phyloP scores from a whole-genome alignment of 2,113 vertebrate species.

The Fregata magnificens region DNA sequence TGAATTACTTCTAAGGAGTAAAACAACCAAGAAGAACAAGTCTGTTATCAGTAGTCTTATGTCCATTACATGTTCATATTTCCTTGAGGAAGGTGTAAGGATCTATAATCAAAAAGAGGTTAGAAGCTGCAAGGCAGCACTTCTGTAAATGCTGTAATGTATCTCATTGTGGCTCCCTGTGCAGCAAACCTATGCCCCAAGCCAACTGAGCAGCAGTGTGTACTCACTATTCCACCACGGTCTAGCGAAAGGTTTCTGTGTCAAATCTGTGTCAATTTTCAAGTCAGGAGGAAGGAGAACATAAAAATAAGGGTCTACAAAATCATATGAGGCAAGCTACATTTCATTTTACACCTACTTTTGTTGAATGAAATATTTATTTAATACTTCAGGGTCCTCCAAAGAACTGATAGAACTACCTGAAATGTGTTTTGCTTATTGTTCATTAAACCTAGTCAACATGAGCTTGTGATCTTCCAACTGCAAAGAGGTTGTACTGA shows the following conservation, averaged over 20 bases:
- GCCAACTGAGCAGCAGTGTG: not conserved
- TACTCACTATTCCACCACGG: not conserved
- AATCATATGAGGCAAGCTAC: not conserved
- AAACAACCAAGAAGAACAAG: not conserved
- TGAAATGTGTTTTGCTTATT: not conserved
- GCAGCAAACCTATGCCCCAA: not conserved
- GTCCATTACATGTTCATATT: not conserved
- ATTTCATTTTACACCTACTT: not conserved
- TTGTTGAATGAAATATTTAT: not conserved
- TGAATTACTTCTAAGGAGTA: not conserved
- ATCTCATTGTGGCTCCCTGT: not conserved
- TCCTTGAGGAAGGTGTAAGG: not conserved
- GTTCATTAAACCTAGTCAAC: not conserved
- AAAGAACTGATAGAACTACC: not conserved
- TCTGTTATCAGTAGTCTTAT: not conserved
- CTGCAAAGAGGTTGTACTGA: not conserved
- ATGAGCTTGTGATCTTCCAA: not conserved
- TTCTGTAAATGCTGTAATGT: not conserved
- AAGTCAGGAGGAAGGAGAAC: not conserved
- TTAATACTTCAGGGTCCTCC: not conserved
- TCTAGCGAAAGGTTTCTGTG: not conserved
- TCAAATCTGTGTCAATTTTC: not conserved
- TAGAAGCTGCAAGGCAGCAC: not conserved
- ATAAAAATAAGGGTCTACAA: not conserved
- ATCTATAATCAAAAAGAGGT: not conserved